Conservation (phyloP, 2,797 vertebrate species). For the Pseudocheirus occidentalis region DNA sequence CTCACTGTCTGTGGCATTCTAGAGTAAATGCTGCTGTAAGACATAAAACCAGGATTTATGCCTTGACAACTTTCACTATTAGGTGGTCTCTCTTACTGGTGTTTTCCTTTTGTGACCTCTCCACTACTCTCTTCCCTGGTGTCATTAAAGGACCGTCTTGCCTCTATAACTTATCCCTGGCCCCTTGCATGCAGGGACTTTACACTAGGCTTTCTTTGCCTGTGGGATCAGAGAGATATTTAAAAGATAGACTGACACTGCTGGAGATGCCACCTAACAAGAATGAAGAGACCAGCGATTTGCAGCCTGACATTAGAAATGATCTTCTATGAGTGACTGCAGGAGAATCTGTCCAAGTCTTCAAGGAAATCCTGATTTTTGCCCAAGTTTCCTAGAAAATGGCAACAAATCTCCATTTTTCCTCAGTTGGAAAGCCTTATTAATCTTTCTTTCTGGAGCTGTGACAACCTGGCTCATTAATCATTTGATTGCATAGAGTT, state of each 20-base stretch:
- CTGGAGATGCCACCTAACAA: conserved; percentile 2
- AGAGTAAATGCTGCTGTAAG: background rate
- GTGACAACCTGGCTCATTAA: background rate
- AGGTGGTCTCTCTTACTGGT: background rate
- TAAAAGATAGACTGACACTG: background rate
- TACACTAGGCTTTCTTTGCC: background rate
- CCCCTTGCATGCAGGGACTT: background rate
- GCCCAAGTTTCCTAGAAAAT: background rate
- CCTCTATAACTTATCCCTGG: background rate
- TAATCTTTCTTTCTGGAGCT: background rate
- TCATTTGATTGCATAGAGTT: background rate
- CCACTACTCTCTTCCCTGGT: background rate
- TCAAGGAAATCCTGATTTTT: conserved; percentile 36
- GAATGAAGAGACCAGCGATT: background rate
- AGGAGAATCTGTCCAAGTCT: background rate
- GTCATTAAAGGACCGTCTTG: background rate
- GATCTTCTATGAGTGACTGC: background rate
- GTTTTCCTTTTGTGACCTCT: background rate
- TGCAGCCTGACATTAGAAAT: conserved; percentile 22
- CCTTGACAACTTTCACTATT: background rate
- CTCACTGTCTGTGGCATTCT: background rate
- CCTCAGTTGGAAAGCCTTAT: background rate
- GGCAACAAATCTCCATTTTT: background rate
- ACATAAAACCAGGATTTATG: conserved; percentile 7
- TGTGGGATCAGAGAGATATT: background rate